Evolutionary conservation across 1,140 invertebrate species (phyloP), one percentile per base, ranked within the genome.

Genomic region (Nymphalis io): DNA sequence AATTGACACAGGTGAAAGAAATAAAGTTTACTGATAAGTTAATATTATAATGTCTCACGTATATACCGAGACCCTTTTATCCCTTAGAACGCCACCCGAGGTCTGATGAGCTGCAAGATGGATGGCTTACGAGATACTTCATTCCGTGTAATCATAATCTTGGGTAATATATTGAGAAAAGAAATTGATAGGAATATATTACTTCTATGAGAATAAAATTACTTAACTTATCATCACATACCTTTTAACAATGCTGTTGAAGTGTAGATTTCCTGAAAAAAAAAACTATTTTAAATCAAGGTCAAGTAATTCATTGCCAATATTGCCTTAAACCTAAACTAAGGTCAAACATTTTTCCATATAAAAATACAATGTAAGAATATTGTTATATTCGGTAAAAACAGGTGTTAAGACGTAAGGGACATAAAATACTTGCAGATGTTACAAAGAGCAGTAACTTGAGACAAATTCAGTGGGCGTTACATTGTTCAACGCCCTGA

Each of bases 51-150:
- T 59, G 48, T 23, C 21, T 53, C 64, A 38, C 64, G 40, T 66
- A 59, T 66, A 46, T 59, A 27, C 46, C 42, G 55, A 57, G 48
- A 59, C 53, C 53, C 64, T 66, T 66, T 66, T 59, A 66, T 59
- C 64, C 64, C 55, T 66, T 58, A 66, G 39, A 66, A 39, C 57
- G 40, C 51, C 40, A 62, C 60, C 16, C 60, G 13, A 58, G 51
- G 18, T 46, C 21, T 46, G 64, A 66, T 66, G 64, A 66, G 40
- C 64, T 66, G 44, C 39, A 59, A 66, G 64, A 66, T 65, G 62
- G 51, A 65, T 65, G 62, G 38, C 39, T 57, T 39, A 42, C 18
- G 39, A 65, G 62, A 23, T 65, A 44, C 39, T 13, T 40, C 46
- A 27, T 64, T 48, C 48, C 61, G 18, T 64, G 15, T 55, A 64